These are phyloP conservation scores for Pseudomugil tenellus DNA, from an alignment of 2,797 vertebrate genomes.

Conservation along the genomic window DNA sequence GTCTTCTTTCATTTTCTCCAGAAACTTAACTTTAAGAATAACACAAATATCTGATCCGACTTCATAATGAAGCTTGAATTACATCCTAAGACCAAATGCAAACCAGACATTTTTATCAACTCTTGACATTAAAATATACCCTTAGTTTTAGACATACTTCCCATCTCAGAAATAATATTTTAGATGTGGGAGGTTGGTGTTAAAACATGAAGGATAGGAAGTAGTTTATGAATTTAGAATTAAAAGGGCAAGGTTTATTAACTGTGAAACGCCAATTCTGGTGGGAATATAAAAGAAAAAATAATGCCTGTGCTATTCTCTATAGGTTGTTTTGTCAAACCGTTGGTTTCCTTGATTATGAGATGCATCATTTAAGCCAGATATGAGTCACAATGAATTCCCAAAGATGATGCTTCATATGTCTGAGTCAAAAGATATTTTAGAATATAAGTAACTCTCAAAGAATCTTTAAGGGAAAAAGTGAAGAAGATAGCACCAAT, in stretches of 20 bases:
- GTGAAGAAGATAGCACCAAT: not conserved
- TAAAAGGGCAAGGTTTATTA: not conserved
- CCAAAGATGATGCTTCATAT: no score
- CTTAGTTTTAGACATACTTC: not conserved
- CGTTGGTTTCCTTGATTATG: not conserved
- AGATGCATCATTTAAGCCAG: conserved; percentile 7
- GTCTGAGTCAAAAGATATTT: no score
- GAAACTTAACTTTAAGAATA: not conserved
- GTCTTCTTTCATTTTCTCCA: not conserved
- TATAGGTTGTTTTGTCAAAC: no score
- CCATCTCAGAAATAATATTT: not conserved
- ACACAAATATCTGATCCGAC: no score
- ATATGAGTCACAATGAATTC: no score
- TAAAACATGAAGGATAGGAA: not conserved
- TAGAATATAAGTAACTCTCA: not conserved
- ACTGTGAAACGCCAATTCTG: not conserved
- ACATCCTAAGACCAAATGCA: not conserved
- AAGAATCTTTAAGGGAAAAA: not conserved
- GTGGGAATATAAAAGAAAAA: no score
- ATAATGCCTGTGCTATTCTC: no score
- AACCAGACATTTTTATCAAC: not conserved
- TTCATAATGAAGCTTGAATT: no score
- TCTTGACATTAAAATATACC: not conserved
- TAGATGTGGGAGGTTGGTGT: not conserved
- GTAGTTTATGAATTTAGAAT: not conserved